A percentile compares a stretch with the other conserved stretches of the same genome.
Conservation (phyloP, 2,113 vertebrate species). For the Colius striatus region DNA sequence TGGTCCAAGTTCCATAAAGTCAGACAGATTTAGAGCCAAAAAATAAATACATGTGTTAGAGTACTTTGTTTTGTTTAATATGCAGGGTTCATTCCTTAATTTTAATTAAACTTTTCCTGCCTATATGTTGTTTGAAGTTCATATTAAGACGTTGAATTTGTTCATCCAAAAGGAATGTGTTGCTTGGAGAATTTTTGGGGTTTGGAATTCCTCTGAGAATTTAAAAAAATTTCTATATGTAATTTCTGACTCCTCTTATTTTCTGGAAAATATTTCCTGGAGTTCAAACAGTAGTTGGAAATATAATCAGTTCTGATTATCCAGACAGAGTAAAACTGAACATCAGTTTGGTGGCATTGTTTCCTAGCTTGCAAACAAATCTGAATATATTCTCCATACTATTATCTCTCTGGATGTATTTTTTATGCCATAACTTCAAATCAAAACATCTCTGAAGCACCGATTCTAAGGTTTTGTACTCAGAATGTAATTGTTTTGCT, state of each 20-base stretch:
- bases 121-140: neutral
- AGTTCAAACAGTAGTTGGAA: neutral
- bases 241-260: neutral
- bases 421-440: neutral
- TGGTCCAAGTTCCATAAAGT: neutral
- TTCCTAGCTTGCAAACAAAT: neutral
- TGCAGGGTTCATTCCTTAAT: neutral
- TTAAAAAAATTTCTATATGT: neutral
- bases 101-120: neutral
- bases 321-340: neutral
- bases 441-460: neutral
- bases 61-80: neutral
- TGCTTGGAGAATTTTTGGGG: accelerated
- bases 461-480: neutral
- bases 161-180: neutral
- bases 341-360: neutral
- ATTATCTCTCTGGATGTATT: neutral
- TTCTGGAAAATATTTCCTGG: neutral
- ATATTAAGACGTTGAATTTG: neutral
- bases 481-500: neutral
- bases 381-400: neutral
- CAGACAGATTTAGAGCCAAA: neutral
- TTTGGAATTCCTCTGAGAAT: neutral
- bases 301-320: neutral
- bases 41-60: neutral